Percentiles rank a stretch among this genome's conserved stretches.
Evolutionary conservation across 2,888 invertebrate genomes (phyloP).

Genomic region (Emmelina monodactyla): DNA sequence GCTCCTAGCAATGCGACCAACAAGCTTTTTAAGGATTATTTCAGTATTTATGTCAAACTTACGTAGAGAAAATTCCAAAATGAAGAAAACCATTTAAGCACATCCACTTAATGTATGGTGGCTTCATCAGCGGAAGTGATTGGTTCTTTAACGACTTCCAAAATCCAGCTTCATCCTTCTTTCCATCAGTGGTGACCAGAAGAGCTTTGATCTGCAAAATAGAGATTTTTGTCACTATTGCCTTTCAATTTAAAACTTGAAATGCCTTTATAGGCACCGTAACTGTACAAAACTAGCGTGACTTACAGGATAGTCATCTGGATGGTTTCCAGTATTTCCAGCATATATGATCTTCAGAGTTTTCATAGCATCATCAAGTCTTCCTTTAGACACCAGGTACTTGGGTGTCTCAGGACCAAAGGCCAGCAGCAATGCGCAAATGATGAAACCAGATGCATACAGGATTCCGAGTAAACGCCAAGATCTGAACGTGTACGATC

Average conservation of each 20-base stretch:
- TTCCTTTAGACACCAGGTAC: slow-evolving; percentile 72
- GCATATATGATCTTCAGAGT: slow-evolving; percentile 69
- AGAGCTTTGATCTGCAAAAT: too few species aligned
- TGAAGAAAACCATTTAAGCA: slow-evolving; percentile 62
- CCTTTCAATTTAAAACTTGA: too few species aligned
- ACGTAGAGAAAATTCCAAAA: slow-evolving; percentile 73
- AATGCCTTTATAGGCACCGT: too few species aligned
- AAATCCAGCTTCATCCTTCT: slow-evolving; percentile 26
- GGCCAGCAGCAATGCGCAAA: slow-evolving; percentile 61
- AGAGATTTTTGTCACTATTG: too few species aligned
- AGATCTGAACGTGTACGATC: slow-evolving; percentile 67
- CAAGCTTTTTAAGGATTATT: too few species aligned
- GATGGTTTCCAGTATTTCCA: slow-evolving; percentile 37
- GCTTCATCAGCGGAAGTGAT: slow-evolving; percentile 56
- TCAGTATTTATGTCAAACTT: too few species aligned
- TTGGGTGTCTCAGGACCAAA: slow-evolving; percentile 81
- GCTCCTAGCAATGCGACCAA: too few species aligned
- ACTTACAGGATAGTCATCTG: slow-evolving; percentile 57
- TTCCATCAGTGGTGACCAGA: too few species aligned
- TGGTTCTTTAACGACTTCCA: slow-evolving; percentile 54
- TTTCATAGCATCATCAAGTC: slow-evolving; percentile 66
- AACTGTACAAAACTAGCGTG: too few species aligned
- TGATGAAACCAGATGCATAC: slow-evolving; percentile 67
- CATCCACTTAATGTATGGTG: slow-evolving; percentile 62
- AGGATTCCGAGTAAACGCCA: slow-evolving; percentile 77